These are phyloP conservation scores for Oreocharis arfaki DNA, from an alignment of 2,113 vertebrate genomes.

Conservation along the genomic window DNA sequence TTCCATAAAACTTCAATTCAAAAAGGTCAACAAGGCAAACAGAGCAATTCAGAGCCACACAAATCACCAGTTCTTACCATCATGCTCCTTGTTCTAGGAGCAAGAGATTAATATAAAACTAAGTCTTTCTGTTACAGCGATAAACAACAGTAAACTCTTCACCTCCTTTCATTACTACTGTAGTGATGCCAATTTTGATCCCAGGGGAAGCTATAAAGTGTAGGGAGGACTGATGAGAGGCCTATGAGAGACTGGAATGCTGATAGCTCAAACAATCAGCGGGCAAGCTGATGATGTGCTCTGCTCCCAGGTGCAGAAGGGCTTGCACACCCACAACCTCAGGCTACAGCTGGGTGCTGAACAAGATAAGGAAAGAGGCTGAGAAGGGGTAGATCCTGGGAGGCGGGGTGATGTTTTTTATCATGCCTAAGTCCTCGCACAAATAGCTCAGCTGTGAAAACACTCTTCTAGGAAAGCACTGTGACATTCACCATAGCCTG, in stretches of 20 bases:
- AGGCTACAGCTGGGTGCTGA: background rate
- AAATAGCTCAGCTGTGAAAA: background rate
- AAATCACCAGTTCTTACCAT: slow-evolving; percentile 6
- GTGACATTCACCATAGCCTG: background rate
- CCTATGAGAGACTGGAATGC: background rate
- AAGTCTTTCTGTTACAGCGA: background rate
- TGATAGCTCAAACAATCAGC: background rate
- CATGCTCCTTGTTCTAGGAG: background rate
- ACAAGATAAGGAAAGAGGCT: background rate
- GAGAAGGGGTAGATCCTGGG: no score
- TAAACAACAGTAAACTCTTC: background rate
- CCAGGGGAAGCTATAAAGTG: background rate
- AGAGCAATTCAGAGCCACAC: background rate
- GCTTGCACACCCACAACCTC: background rate
- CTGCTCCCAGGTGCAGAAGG: background rate
- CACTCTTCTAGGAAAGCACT: background rate
- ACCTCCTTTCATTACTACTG: background rate
- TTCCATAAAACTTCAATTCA: slow-evolving; percentile 12
- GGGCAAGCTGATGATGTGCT: background rate
- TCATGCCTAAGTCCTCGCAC: background rate
- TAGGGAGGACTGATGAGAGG: background rate
- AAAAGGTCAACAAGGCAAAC: slow-evolving; percentile 4
- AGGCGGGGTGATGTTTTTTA: background rate
- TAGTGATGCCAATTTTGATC: background rate
- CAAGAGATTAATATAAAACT: background rate